Evolutionary conservation across 2,113 vertebrate genomes (phyloP).

Genomic region (Promerops cafer): DNA sequence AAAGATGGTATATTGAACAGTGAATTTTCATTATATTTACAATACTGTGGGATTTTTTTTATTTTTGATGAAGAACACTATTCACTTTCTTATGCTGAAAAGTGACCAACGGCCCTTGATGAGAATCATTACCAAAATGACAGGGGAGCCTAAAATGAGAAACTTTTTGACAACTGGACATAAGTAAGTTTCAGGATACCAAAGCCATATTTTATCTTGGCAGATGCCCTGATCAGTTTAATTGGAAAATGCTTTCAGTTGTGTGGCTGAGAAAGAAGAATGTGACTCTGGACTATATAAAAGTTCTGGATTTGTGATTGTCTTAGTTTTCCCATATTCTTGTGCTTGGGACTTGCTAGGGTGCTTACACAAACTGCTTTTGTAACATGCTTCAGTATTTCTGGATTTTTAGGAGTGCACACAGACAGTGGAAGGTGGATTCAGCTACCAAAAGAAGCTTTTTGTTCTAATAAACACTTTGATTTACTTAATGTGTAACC

Average conservation of each 20-base stretch:
- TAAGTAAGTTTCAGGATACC: background rate
- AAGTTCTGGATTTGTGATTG: background rate
- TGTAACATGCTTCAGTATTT: background rate
- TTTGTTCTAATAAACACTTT: background rate
- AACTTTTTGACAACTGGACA: background rate
- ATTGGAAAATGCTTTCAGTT: background rate
- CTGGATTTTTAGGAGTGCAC: background rate
- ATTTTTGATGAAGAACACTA: background rate
- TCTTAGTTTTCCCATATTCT: background rate
- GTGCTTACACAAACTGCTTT: background rate
- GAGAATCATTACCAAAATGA: background rate
- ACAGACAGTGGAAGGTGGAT: background rate
- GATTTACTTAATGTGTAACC: background rate
- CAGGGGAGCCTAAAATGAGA: background rate
- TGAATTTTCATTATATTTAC: background rate
- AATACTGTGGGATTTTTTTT: background rate
- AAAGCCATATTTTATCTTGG: background rate
- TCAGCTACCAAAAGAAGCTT: background rate
- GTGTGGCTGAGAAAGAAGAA: background rate
- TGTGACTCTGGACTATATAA: background rate
- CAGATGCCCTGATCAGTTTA: background rate
- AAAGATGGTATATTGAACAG: background rate
- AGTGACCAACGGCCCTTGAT: background rate
- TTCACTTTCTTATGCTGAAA: background rate
- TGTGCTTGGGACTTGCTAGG: background rate